Evolutionary conservation across 2,797 vertebrate species (phyloP), one percentile per base, ranked within the genome.

Genomic region (Sternotherus odoratus): DNA sequence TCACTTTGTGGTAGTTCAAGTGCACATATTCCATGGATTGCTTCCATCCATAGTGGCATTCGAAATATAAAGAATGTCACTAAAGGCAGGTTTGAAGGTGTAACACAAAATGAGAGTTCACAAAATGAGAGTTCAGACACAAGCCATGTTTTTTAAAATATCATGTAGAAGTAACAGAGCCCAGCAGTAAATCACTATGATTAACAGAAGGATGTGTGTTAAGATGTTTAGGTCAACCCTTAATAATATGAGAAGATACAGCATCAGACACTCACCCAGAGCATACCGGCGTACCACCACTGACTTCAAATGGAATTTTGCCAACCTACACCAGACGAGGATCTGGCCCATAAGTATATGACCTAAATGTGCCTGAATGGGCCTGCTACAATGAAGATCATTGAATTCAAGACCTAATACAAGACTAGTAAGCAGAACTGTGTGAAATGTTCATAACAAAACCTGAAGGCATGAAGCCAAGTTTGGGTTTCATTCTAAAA

Each of bases 181-280:
- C 2, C 0, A 1, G 48, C 85, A 86, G 63, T 72, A 83, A 94
- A 95, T 86, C 15, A 72, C 0, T 0, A 49, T 50, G 69, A 95
- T 95, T 92, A 93, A 89, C 74, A 83, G 53, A 87, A 91, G 36
- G 39, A 74, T 2, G 0, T 33, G 78, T 26, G 13, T 51, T 51
- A 50, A 56, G 48, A 79, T 92, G 94, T 91, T 83, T 85, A 92
- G 88, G 88, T 89, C 82, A 94, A 8, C 54, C 74, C 82, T 60
- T 94, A 86, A 51, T 87, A 95, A 89, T 69, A 86, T 2, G 0
- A 85, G 56, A 83, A 77, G 57, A 86, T 77, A 93, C 1, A 57
- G 82, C 82, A 72, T 90, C 89, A 94, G 39, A 87, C 56, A 75
- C 33, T 94, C 53, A 77, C 82, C 72, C 78, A 23, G 53, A 83